Evolutionary conservation across 2,888 invertebrate genomes (phyloP).

Genomic region (Norana najaformis): DNA sequence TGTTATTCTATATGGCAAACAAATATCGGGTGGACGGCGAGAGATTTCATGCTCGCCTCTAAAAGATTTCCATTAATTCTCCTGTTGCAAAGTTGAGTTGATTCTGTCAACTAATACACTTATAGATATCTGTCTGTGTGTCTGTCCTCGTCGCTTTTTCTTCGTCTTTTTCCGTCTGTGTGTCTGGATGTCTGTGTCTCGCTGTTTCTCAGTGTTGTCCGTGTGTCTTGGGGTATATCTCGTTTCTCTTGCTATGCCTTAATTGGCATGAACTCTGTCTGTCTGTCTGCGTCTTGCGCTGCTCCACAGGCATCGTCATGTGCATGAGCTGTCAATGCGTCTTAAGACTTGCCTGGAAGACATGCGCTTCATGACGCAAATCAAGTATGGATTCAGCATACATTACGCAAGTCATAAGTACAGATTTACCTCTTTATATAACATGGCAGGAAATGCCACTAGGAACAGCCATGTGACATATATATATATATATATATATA

Average conservation of each 20-base stretch:
- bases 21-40: neutral
- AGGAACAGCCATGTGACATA: too few species aligned
- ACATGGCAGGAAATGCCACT: too few species aligned
- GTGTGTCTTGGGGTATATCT: neutral
- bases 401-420: neutral
- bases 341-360: neutral
- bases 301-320: neutral
- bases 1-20: neutral
- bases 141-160: neutral
- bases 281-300: too few species aligned
- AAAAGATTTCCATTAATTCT: conserved; percentile 13
- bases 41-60: conserved; percentile 7
- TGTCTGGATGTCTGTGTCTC: neutral
- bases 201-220: neutral
- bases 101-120: conserved; percentile 7
- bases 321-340: neutral
- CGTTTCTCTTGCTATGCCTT: neutral
- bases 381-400: neutral
- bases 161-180: neutral
- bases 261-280: conserved; percentile 10
- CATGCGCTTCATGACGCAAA: neutral
- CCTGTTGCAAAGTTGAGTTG: conserved; percentile 7
- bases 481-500: neutral
- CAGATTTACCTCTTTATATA: neutral
- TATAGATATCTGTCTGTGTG: neutral